phyloP scores from a whole-genome alignment of 2,888 invertebrate genomes.

The Branchipolynoe longqiensis region DNA sequence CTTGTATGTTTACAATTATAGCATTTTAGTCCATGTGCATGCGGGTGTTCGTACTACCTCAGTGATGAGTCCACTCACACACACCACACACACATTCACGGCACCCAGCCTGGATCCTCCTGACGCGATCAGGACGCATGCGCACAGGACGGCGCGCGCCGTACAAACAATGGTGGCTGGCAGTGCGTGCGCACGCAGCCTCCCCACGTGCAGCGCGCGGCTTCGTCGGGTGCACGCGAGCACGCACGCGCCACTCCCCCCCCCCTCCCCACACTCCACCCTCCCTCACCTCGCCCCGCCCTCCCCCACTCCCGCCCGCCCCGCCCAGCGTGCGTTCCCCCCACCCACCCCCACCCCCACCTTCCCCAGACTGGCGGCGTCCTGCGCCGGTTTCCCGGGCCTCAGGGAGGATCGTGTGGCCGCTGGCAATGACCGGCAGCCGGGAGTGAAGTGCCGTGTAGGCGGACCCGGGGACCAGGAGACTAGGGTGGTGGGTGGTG shows the following conservation, averaged over 20 bases:
- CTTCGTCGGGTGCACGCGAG: conserved; percentile 24
- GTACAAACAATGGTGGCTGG: conserved; percentile 36
- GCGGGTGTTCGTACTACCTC: no score
- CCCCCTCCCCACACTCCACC: background rate
- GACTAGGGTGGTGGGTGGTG: no score
- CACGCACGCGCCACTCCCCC: background rate
- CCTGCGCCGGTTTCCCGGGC: background rate
- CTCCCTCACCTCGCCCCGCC: no score
- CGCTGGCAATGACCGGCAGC: background rate
- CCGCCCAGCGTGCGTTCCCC: no score
- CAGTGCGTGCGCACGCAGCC: background rate
- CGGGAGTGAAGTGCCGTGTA: background rate
- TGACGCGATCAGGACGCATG: background rate
- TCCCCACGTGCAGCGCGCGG: conserved; percentile 21
- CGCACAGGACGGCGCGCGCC: conserved; percentile 1
- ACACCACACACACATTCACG: no score
- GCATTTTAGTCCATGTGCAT: no score
- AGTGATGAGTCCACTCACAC: no score
- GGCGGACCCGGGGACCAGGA: no score
- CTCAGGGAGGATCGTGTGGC: no score
- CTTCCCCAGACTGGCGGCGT: background rate
- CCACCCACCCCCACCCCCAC: background rate
- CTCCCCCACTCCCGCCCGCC: no score
- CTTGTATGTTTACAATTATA: no score
- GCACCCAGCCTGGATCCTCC: background rate